Base-by-base conservation (phyloP, 2,113 vertebrate genomes). In the Saguinus midas region DNA sequence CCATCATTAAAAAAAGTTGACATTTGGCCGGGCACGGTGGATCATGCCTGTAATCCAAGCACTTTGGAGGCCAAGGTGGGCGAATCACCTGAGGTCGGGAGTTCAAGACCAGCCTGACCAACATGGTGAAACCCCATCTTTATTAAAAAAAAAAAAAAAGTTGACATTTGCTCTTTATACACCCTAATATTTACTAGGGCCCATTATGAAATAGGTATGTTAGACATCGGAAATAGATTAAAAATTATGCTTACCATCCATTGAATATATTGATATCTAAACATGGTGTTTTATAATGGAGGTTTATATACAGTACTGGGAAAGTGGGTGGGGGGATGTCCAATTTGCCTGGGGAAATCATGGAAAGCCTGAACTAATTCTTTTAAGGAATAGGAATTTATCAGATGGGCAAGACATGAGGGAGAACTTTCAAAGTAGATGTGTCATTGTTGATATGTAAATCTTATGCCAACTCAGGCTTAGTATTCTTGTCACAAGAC, bases 371-470 rank as follows among this genome's bases (percentile, higher is more conserved):
- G 57, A 87, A 76, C 32, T 83, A n/a, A 29, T 79, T 89, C 21
- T 94, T 91, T 92, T 87, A 80, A 87, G 75, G 14, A 87, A 37
- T 72, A 86, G 27, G 18, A 83, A 90, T 85, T 96, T 96, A 81
- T 89, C 66, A 90, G 48, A 32, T 76, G 58, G 29, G 27, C 32
- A 86, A 58, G 11, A 45, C 32, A 18, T 81, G 18, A 23, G 25
- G 40, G 87, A 85, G 82, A 81, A 32, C 7, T 85, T 91, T 84
- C 43, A 94, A 87, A 84, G 45, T 52, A 90, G 11, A 1, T 52
- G 0, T 91, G 55, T 90, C 35, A 91, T 55, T 83, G 27, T 95
- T 95, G 27, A 66, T 89, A n/a, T 10, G 58, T 88, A 91, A 94
- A 86, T 89, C 61, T 87, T 48, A 40, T 61, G 66, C 78, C 58